These are phyloP conservation scores for Eupsilia transversa DNA, from an alignment of 2,888 invertebrate genomes.

Conservation along the genomic window DNA sequence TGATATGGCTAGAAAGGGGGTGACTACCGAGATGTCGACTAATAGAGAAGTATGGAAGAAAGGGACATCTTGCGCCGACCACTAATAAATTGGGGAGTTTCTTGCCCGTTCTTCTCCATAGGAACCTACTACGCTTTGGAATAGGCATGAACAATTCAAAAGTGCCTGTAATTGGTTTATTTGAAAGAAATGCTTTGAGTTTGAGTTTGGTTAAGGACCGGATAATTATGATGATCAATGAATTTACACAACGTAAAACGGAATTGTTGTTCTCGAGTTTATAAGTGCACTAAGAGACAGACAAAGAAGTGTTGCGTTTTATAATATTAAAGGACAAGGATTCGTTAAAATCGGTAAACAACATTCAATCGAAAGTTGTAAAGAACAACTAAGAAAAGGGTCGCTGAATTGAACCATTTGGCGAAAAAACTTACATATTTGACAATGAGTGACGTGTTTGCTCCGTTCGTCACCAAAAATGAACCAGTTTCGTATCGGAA, in stretches of 20 bases:
- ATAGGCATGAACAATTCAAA: too few relatives aligned
- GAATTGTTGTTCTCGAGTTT: background rate
- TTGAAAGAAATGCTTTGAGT: too few relatives aligned
- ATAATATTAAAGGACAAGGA: background rate
- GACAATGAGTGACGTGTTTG: background rate
- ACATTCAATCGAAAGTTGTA: background rate
- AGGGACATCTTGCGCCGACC: too few relatives aligned
- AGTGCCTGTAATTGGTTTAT: too few relatives aligned
- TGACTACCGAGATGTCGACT: too few relatives aligned
- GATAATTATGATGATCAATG: too few relatives aligned
- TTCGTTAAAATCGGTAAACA: background rate
- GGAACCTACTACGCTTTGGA: too few relatives aligned
- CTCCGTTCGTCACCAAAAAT: background rate
- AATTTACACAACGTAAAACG: background rate
- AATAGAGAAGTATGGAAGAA: too few relatives aligned
- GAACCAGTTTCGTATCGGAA: background rate
- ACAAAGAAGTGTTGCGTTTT: background rate
- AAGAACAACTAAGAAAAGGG: background rate
- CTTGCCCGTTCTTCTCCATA: too few relatives aligned
- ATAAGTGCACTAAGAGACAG: background rate
- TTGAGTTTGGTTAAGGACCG: too few relatives aligned
- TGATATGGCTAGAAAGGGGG: too few relatives aligned
- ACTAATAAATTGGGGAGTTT: too few relatives aligned
- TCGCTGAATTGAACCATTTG: background rate
- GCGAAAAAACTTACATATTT: background rate